Percentiles rank a stretch among this genome's conserved stretches.
Conservation (phyloP, 2,888 invertebrate genomes). For the Elegia similella region DNA sequence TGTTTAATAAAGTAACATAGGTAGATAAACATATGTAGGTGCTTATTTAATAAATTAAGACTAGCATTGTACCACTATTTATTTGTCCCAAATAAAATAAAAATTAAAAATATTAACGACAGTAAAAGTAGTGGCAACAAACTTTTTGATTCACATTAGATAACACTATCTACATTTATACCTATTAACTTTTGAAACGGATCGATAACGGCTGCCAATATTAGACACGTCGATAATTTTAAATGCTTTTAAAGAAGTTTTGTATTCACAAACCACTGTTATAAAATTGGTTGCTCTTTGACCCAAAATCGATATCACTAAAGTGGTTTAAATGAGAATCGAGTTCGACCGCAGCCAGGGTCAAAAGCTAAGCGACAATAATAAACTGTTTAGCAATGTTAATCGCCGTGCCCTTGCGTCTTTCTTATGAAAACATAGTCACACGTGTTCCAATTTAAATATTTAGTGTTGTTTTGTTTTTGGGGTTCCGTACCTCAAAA, state of each 20-base stretch:
- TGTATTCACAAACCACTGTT: neutral
- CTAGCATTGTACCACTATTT: too few species aligned
- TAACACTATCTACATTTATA: too few species aligned
- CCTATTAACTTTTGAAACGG: too few species aligned
- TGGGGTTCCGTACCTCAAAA: too few species aligned
- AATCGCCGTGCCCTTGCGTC: neutral
- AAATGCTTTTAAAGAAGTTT: neutral
- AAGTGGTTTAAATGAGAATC: neutral
- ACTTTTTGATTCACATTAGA: too few species aligned
- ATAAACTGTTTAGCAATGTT: neutral
- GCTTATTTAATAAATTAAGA: too few species aligned
- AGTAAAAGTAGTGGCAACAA: too few species aligned
- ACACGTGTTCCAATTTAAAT: neutral
- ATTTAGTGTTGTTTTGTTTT: neutral
- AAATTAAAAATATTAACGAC: too few species aligned
- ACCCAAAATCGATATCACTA: neutral
- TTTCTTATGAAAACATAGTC: neutral
- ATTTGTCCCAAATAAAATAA: too few species aligned
- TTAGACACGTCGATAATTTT: neutral
- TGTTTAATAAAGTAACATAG: too few species aligned
- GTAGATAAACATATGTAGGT: too few species aligned
- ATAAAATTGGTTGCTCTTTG: neutral
- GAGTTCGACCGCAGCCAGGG: neutral
- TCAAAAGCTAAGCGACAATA: neutral
- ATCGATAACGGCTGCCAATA: neutral